Conservation (phyloP, 23 tunicate genomes). For the Halocynthia roretzi region DNA sequence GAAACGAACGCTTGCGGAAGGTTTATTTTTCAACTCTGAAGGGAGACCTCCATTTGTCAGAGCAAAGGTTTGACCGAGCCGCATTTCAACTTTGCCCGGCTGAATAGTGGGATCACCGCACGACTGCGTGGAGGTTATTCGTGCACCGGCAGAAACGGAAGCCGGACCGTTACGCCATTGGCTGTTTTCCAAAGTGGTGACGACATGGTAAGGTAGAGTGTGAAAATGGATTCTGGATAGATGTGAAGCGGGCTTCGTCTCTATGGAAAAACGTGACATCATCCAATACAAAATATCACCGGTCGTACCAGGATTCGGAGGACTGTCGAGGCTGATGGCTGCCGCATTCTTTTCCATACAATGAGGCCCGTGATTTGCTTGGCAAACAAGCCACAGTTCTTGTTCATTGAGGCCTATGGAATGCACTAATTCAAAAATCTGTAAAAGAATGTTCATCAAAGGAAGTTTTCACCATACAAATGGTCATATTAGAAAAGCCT, state of each 20-base stretch:
- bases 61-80: constrained; percentile 26
- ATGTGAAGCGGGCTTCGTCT: constrained; percentile 13
- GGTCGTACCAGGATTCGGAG: constrained; percentile 45
- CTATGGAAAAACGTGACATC: constrained; percentile 17
- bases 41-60: constrained; percentile 33
- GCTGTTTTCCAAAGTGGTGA: constrained; percentile 23
- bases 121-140: constrained; percentile 73
- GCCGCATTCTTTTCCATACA: constrained; percentile 5
- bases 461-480: background rate
- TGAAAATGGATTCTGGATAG: constrained; percentile 75
- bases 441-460: background rate
- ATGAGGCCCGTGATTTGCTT: constrained; percentile 49
- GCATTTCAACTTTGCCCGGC: constrained; percentile 49
- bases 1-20: background rate
- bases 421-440: constrained; percentile 55
- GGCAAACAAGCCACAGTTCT: constrained; percentile 81
- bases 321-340: constrained; percentile 17
- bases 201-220: constrained; percentile 63
- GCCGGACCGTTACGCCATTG: constrained; percentile 49
- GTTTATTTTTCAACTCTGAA: background rate
- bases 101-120: constrained; percentile 52
- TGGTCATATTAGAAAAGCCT: background rate
- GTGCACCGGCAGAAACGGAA: constrained; percentile 70
- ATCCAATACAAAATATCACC: constrained; percentile 56
- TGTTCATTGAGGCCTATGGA: constrained; percentile 91